Evolutionary conservation across 2,888 invertebrate species (phyloP).

Genomic region (Netelia melanura): DNA sequence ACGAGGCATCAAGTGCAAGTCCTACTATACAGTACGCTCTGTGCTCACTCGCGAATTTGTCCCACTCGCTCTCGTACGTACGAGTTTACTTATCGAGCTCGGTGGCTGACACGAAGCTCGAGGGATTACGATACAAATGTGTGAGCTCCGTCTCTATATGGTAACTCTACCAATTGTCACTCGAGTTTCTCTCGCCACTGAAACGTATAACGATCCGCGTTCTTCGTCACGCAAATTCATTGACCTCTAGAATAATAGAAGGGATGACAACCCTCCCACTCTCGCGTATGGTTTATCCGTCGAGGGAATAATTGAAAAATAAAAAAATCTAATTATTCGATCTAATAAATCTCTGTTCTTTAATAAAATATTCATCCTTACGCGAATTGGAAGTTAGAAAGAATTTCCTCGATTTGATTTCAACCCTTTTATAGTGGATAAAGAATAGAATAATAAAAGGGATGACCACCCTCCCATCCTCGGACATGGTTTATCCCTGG

Average conservation of each 20-base stretch:
- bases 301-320: too few species aligned
- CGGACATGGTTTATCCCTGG: too few species aligned
- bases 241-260: constrained; percentile 67
- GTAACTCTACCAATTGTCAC: too few species aligned
- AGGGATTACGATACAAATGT: constrained; percentile 1
- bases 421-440: too few species aligned
- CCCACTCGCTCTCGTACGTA: constrained; percentile 24
- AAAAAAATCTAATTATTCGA: too few species aligned
- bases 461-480: neutral
- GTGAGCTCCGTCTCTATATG: neutral
- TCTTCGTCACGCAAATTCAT: constrained; percentile 1
- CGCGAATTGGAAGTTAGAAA: too few species aligned
- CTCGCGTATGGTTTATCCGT: too few species aligned
- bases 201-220: too few species aligned
- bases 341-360: too few species aligned
- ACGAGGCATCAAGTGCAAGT: constrained; percentile 81
- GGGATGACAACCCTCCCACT: constrained; percentile 14
- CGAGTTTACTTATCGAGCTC: constrained; percentile 13
- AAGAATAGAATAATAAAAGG: neutral
- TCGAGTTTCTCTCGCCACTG: too few species aligned
- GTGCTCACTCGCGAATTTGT: constrained; percentile 52
- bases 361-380: too few species aligned
- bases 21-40: constrained; percentile 20
- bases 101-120: neutral
- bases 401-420: too few species aligned